phyloP scores from a whole-genome alignment of 2,797 vertebrate genomes.

The Sparus aurata region DNA sequence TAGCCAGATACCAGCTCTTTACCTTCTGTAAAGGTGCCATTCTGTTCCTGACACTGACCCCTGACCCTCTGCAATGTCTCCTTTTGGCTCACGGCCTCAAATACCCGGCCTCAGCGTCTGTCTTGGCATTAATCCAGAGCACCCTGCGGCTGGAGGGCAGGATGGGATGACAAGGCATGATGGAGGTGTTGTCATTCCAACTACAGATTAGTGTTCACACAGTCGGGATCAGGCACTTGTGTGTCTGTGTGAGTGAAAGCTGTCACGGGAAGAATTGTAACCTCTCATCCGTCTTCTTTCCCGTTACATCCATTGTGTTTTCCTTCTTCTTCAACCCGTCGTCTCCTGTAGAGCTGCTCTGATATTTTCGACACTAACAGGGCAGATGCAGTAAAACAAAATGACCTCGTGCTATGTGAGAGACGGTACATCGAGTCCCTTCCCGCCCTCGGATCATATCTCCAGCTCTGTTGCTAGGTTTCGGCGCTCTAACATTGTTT shows the following conservation, averaged over 20 bases:
- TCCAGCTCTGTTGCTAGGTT: constrained; percentile 39
- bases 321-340: background rate
- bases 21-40: background rate
- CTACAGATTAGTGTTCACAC: constrained; percentile 39
- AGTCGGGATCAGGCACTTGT: background rate
- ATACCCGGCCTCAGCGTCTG: background rate
- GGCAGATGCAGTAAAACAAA: constrained; percentile 21
- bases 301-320: background rate
- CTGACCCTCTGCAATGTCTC: constrained; percentile 6
- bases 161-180: constrained; percentile 38
- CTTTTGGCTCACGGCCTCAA: background rate
- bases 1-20: background rate
- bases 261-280: constrained; percentile 2
- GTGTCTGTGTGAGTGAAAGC: constrained; percentile 11
- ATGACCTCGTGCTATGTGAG: constrained; percentile 26
- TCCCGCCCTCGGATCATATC: constrained; percentile 18
- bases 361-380: constrained; percentile 15
- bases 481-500: constrained; percentile 41
- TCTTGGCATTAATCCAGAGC: constrained; percentile 22
- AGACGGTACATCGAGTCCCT: constrained; percentile 13
- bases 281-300: background rate
- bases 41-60: constrained; percentile 19
- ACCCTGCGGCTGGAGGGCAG: constrained; percentile 4
- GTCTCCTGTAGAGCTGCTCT: constrained; percentile 1
- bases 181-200: constrained; percentile 51